These are phyloP conservation scores for Cephus cinctus DNA, from an alignment of 1,140 invertebrate species.

Conservation along the genomic window DNA sequence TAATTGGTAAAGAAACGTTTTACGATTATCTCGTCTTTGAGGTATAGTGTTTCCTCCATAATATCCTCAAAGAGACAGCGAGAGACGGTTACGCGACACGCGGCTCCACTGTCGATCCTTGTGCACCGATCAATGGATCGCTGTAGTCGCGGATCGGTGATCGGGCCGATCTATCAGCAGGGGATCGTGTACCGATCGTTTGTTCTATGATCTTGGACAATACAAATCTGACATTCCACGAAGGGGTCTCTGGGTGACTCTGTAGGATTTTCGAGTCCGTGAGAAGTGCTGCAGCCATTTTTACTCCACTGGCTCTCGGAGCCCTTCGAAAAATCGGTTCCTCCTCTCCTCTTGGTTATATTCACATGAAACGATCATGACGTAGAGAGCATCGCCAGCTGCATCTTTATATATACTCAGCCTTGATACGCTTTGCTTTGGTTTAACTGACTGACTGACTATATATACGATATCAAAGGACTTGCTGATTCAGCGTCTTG, in stretches of 20 bases:
- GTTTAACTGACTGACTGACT: no score
- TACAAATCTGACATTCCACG: background rate
- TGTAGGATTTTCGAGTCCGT: constrained; percentile 3
- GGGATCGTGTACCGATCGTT: constrained; percentile 7
- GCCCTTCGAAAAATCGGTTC: no score
- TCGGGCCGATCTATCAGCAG: constrained; percentile 6
- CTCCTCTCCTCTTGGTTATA: no score
- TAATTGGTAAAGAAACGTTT: no score
- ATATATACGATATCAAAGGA: constrained; percentile 7
- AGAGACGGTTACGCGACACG: no score
- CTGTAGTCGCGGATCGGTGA: constrained; percentile 3
- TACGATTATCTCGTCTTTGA: background rate
- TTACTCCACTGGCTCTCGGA: no score
- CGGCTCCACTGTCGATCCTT: background rate
- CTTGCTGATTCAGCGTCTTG: constrained; percentile 9
- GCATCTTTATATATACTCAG: no score
- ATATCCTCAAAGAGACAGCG: no score
- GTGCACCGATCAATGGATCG: constrained; percentile 10
- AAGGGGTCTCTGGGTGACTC: background rate
- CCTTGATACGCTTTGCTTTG: no score
- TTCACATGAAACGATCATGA: no score
- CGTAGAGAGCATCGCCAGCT: no score
- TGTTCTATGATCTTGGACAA: constrained; percentile 4
- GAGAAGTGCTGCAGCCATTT: no score
- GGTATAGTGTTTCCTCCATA: background rate